phyloP scores from a whole-genome alignment of 2,888 invertebrate genomes.

The Eurois occulta region DNA sequence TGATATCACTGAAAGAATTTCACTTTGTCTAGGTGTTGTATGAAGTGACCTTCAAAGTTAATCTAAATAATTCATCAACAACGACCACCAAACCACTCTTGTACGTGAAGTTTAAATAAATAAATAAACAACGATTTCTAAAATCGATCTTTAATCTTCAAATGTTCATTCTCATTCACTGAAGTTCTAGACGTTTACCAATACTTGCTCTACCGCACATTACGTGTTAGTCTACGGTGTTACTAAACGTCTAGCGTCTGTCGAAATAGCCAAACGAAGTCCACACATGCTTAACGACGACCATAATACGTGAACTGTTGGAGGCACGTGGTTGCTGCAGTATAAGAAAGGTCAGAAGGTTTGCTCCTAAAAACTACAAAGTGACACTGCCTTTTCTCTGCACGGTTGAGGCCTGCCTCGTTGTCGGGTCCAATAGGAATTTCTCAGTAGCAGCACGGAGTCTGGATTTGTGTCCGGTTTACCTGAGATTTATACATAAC shows the following conservation, averaged over 20 bases:
- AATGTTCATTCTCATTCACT: no score
- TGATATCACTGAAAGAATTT: neutral
- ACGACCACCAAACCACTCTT: neutral
- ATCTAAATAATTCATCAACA: neutral
- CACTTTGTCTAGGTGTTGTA: neutral
- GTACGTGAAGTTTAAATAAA: no score
- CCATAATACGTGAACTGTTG: slow-evolving; percentile 47
- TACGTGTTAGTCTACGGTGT: slow-evolving; percentile 14
- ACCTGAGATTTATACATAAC: neutral
- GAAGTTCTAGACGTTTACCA: neutral
- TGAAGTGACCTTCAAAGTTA: neutral
- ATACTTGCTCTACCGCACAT: slow-evolving; percentile 9
- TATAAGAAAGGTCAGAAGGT: neutral
- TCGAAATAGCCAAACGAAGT: slow-evolving; percentile 56
- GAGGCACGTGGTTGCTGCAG: slow-evolving; percentile 14
- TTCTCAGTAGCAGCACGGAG: neutral
- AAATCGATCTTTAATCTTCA: no score
- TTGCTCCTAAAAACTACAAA: neutral
- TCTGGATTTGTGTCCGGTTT: neutral
- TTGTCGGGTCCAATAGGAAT: neutral
- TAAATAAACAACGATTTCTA: no score
- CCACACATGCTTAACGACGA: slow-evolving; percentile 48
- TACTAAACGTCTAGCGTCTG: slow-evolving; percentile 41
- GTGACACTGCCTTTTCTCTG: neutral
- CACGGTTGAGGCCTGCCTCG: neutral